Conservation (phyloP, 2,888 invertebrate species). For the Holacanthella duospinosa region DNA sequence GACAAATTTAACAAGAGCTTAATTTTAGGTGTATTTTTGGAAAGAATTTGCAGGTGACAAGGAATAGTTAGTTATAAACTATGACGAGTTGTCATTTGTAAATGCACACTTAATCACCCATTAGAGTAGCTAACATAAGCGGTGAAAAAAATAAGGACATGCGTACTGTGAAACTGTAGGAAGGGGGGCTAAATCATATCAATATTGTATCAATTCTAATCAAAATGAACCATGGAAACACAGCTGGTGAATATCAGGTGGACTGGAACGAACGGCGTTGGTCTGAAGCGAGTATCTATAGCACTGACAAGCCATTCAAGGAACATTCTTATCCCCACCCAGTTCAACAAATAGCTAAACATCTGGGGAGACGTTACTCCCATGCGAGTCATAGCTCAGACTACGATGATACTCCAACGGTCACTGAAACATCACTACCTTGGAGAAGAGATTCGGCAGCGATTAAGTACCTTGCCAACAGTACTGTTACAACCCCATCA, state of each 20-base stretch:
- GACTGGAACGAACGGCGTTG: constrained; percentile 37
- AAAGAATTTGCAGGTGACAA: too few relatives aligned
- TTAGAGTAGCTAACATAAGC: too few relatives aligned
- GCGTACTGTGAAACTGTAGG: too few relatives aligned
- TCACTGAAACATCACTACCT: constrained; percentile 33
- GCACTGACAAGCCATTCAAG: constrained; percentile 35
- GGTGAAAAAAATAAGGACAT: too few relatives aligned
- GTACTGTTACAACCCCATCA: neutral
- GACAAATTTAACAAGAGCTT: too few relatives aligned
- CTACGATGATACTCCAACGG: constrained; percentile 33
- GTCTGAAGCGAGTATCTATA: constrained; percentile 33
- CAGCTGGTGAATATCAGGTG: constrained; percentile 15
- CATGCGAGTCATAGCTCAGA: constrained; percentile 21
- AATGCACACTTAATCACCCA: too few relatives aligned
- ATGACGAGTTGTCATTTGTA: too few relatives aligned
- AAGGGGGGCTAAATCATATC: neutral
- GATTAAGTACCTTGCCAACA: neutral
- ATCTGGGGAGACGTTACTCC: constrained; percentile 27
- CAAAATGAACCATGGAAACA: neutral
- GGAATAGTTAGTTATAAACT: too few relatives aligned
- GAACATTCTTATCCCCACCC: constrained; percentile 35
- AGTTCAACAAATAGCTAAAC: constrained; percentile 28
- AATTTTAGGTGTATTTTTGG: too few relatives aligned
- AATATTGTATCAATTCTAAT: neutral
- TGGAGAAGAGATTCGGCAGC: constrained; percentile 33